Conservation (phyloP, 2,113 vertebrate species). For the Atrichornis clamosus region DNA sequence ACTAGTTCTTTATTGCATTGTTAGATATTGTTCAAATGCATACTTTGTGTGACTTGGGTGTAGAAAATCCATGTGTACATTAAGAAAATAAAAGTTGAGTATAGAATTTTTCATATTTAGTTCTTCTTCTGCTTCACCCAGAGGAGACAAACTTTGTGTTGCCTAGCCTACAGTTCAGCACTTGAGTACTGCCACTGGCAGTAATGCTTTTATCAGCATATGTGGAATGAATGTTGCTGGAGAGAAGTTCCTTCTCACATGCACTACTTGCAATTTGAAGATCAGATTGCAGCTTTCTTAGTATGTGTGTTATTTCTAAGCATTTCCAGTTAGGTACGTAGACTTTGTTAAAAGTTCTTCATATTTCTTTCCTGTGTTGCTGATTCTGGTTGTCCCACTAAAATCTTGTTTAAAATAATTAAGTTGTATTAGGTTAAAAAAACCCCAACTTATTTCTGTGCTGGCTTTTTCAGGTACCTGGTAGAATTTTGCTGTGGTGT, state of each 20-base stretch:
- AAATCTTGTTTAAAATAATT: neutral
- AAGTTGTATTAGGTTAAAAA: neutral
- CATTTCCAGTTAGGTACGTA: neutral
- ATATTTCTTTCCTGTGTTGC: neutral
- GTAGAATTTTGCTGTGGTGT: neutral
- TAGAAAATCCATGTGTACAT: neutral
- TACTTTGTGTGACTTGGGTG: neutral
- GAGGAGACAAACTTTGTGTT: neutral
- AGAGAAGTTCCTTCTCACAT: neutral
- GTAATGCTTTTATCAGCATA: neutral
- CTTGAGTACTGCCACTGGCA: neutral
- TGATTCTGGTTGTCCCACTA: neutral
- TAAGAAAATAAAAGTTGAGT: neutral
- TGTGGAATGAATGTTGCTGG: neutral
- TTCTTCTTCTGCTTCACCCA: neutral
- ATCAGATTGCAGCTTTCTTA: neutral
- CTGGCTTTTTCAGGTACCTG: neutral
- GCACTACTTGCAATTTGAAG: neutral
- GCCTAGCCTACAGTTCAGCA: neutral
- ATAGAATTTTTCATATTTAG: neutral
- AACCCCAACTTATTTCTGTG: accelerated
- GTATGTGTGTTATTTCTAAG: neutral
- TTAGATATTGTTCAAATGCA: neutral
- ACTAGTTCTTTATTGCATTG: neutral
- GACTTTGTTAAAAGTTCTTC: neutral